Evolutionary conservation across 1,140 invertebrate species (phyloP).

Genomic region (Nylanderia fulva): DNA sequence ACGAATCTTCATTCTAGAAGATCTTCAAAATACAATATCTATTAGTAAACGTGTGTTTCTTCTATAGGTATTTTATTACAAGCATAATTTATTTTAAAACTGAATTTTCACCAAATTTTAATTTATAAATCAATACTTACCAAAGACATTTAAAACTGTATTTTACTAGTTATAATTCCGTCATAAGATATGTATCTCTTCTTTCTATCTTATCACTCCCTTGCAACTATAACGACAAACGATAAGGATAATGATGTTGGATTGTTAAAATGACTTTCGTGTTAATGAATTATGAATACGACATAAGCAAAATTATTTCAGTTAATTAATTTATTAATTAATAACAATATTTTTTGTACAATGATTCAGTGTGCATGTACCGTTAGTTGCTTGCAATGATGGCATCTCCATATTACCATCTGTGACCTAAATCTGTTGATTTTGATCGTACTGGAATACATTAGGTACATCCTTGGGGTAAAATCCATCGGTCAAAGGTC

Average conservation of each 20-base stretch:
- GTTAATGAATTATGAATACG: not conserved
- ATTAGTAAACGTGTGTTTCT: not conserved
- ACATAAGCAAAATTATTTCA: not conserved
- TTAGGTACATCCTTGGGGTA: too few species aligned
- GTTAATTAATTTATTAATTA: not conserved
- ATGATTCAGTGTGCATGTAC: not conserved
- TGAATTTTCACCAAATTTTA: not conserved
- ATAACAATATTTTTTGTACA: not conserved
- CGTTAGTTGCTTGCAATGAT: not conserved
- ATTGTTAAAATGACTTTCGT: not conserved
- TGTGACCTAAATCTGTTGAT: not conserved
- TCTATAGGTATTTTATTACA: not conserved
- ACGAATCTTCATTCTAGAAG: too few species aligned
- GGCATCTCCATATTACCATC: conserved; percentile 22
- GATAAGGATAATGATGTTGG: not conserved
- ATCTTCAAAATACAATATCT: not conserved
- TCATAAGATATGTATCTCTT: not conserved
- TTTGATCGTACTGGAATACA: not conserved
- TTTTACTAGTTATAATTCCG: not conserved
- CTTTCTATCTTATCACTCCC: not conserved
- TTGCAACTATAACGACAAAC: not conserved
- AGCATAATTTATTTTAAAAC: not conserved
- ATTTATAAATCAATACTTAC: not conserved
- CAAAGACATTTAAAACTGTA: not conserved
- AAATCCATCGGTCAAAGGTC: too few species aligned